Percentiles rank a stretch among this genome's conserved stretches.
phyloP scores from a whole-genome alignment of 2,888 invertebrate species.

The Eilema griseolum region DNA sequence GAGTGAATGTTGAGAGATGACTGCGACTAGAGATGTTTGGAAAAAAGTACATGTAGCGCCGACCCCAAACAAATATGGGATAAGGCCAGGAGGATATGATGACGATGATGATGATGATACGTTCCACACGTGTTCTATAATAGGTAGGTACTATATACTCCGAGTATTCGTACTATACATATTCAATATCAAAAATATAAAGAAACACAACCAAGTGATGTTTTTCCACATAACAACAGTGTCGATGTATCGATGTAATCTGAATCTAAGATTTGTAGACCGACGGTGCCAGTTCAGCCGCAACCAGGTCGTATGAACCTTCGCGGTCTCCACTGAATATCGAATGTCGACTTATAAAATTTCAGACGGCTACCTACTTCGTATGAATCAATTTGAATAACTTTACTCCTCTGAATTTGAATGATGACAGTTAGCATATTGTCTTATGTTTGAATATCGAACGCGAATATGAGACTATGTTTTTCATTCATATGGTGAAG shows the following conservation, averaged over 20 bases:
- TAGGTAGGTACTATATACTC: too few species aligned
- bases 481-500: too few species aligned
- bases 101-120: too few species aligned
- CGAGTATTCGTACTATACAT: background rate
- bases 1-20: too few species aligned
- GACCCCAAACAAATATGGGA: too few species aligned
- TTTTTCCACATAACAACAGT: conserved; percentile 23
- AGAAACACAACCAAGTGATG: conserved; percentile 6
- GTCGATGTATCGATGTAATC: conserved; percentile 15
- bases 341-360: conserved; percentile 61
- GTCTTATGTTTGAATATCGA: too few species aligned
- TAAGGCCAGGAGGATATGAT: too few species aligned
- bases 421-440: too few species aligned
- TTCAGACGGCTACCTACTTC: background rate
- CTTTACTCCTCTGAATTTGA: background rate
- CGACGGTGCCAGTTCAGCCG: conserved; percentile 62
- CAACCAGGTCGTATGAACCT: conserved; percentile 72
- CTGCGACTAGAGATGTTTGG: too few species aligned
- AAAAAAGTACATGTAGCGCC: too few species aligned
- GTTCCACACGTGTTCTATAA: too few species aligned
- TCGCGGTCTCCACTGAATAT: conserved; percentile 71
- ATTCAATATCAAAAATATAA: background rate
- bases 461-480: too few species aligned
- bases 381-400: background rate
- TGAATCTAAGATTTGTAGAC: conserved; percentile 18